phyloP scores from a whole-genome alignment of 2,888 invertebrate species.

The Actias luna region DNA sequence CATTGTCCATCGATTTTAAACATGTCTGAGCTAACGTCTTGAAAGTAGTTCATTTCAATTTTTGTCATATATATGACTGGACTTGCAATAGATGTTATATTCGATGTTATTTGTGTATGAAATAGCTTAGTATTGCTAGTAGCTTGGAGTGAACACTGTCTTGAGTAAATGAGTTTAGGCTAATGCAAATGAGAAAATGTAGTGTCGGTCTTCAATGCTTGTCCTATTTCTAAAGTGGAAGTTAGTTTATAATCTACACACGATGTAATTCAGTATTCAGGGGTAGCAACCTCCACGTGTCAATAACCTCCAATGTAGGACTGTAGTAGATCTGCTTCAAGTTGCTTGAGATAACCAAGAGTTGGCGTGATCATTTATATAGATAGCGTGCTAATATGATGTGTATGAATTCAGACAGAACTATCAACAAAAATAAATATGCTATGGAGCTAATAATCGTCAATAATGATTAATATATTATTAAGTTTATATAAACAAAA shows the following conservation, averaged over 20 bases:
- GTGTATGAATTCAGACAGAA: too few species aligned
- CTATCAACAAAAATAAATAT: too few species aligned
- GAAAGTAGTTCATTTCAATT: constrained; percentile 24
- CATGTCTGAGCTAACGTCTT: constrained; percentile 21
- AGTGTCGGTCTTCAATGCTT: neutral
- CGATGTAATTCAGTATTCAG: neutral
- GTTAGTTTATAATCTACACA: neutral
- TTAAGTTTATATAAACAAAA: too few species aligned
- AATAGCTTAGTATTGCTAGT: neutral
- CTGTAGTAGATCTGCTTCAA: neutral
- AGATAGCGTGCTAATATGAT: too few species aligned
- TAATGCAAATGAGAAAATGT: neutral
- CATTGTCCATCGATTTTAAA: constrained; percentile 27
- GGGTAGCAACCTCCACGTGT: neutral
- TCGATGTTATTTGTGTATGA: constrained; percentile 27
- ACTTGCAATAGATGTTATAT: constrained; percentile 15
- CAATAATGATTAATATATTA: too few species aligned
- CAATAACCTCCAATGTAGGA: neutral
- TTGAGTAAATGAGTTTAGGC: too few species aligned
- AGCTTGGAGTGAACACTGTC: too few species aligned
- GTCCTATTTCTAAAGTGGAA: neutral
- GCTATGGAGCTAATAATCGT: too few species aligned
- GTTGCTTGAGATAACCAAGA: neutral
- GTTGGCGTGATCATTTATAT: neutral
- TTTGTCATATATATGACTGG: constrained; percentile 20